phyloP scores from a whole-genome alignment of 2,797 vertebrate species.

The Xiphorhynchus erythropygius region DNA sequence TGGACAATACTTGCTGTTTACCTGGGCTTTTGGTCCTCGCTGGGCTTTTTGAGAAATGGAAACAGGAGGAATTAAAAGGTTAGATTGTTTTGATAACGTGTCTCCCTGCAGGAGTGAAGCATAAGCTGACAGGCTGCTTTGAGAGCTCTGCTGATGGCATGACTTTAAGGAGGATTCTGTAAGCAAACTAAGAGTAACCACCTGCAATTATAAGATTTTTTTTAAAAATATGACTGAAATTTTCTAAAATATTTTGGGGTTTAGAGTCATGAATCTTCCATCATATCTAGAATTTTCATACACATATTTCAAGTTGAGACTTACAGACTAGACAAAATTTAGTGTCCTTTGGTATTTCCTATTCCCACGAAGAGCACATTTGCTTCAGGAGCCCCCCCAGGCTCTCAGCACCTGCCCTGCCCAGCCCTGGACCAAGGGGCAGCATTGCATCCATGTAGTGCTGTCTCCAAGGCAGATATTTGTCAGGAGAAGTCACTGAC shows the following conservation, averaged over 20 bases:
- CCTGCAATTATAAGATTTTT: neutral
- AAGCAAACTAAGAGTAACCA: neutral
- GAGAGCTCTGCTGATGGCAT: neutral
- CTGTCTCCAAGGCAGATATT: neutral
- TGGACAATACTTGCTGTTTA: neutral
- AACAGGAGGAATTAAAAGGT: slow-evolving; percentile 31
- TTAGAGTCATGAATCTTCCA: neutral
- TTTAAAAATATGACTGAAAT: neutral
- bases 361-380: neutral
- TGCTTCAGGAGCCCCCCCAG: neutral
- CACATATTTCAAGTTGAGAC: neutral
- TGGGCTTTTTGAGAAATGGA: neutral
- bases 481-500: slow-evolving; percentile 18
- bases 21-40: neutral
- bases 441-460: neutral
- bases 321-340: neutral
- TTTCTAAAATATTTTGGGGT: neutral
- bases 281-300: neutral
- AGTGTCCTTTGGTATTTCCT: neutral
- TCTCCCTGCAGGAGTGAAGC: neutral
- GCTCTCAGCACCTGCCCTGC: neutral
- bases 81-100: neutral
- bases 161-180: neutral
- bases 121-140: neutral
- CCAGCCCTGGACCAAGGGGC: neutral